Conservation (phyloP, 1,140 invertebrate species). For the Heliothis virescens region DNA sequence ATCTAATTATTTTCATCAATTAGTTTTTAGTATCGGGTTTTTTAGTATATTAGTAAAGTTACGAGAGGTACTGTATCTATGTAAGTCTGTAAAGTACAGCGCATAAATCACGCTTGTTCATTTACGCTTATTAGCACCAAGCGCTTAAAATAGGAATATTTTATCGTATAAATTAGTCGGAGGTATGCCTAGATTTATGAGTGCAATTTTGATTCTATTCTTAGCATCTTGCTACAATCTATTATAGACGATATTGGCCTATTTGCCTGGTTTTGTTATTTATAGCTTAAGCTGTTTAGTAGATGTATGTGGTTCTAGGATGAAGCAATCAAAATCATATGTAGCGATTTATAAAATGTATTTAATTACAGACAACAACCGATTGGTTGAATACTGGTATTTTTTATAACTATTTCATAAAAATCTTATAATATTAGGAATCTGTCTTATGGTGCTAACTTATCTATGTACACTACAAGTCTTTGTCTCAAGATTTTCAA, state of each 20-base stretch:
- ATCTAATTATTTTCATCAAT: not conserved
- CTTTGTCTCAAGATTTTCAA: constrained; percentile 77
- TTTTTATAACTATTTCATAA: constrained; percentile 64
- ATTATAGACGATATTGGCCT: not conserved
- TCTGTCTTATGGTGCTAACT: constrained; percentile 79
- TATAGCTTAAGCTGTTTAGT: not conserved
- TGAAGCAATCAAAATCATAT: not conserved
- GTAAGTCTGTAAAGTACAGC: constrained; percentile 15
- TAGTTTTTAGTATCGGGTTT: not conserved
- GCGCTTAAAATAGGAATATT: constrained; percentile 36
- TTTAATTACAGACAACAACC: constrained; percentile 75
- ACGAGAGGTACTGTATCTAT: constrained; percentile 4
- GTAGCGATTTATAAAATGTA: constrained; percentile 44
- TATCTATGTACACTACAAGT: constrained; percentile 77
- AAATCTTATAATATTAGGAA: constrained; percentile 83
- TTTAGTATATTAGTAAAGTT: not conserved
- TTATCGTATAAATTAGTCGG: constrained; percentile 44
- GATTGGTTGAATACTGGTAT: constrained; percentile 65
- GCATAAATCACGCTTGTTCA: constrained; percentile 39
- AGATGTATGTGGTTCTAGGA: not conserved
- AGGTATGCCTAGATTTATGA: constrained; percentile 35
- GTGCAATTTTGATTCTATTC: constrained; percentile 35
- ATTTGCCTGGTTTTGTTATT: not conserved
- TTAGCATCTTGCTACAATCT: constrained; percentile 11
- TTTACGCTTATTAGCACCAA: constrained; percentile 26